These are phyloP conservation scores for Melanchra persicariae DNA, from an alignment of 2,888 invertebrate species.

Conservation along the genomic window DNA sequence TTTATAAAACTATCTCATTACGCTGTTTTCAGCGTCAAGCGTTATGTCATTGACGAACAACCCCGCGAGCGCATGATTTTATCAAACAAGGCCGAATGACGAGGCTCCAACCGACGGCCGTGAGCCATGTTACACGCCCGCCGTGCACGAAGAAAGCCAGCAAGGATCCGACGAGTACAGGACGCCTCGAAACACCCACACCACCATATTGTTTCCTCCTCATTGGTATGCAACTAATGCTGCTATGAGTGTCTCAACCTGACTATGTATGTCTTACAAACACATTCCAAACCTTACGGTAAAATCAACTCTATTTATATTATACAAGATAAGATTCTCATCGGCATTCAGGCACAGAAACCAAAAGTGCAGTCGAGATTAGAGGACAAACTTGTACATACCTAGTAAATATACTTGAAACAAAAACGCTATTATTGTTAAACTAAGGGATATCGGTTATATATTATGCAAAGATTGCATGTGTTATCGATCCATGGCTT, in stretches of 20 bases:
- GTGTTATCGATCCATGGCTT: conserved; percentile 47
- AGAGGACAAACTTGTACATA: conserved; percentile 36
- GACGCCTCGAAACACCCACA: conserved; percentile 68
- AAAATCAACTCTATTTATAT: conserved; percentile 40
- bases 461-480: conserved; percentile 46
- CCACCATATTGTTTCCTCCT: conserved; percentile 69
- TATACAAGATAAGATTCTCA: conserved; percentile 21
- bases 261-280: conserved; percentile 51
- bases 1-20: neutral
- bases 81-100: conserved; percentile 50
- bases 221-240: conserved; percentile 78
- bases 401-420: conserved; percentile 4
- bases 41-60: conserved; percentile 46
- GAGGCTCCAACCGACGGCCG: conserved; percentile 5
- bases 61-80: conserved; percentile 41
- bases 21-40: conserved; percentile 14
- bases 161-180: conserved; percentile 34
- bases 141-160: conserved; percentile 66
- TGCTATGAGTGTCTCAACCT: conserved; percentile 66
- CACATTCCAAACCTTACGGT: conserved; percentile 12
- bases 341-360: conserved; percentile 5
- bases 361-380: conserved; percentile 41
- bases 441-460: conserved; percentile 13
- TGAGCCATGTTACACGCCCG: conserved; percentile 8
- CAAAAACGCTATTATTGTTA: conserved; percentile 8